These are phyloP conservation scores for Drosophila jambulina DNA, from an alignment of 1,140 invertebrate genomes.

Conservation along the genomic window DNA sequence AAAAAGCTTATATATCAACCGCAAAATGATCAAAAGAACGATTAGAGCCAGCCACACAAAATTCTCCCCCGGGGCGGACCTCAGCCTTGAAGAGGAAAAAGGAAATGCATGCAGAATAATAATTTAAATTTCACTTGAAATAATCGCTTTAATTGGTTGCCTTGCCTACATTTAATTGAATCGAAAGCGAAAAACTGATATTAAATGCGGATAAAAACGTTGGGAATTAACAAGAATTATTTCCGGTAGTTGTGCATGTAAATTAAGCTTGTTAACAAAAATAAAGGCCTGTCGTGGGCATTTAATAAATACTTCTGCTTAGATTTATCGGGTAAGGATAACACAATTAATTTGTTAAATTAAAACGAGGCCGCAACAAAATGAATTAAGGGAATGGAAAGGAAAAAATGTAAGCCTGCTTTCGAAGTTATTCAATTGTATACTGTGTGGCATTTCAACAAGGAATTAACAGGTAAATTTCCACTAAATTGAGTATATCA, in stretches of 20 bases:
- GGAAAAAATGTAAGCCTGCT: neutral
- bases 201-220: constrained; percentile 9
- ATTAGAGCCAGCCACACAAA: constrained; percentile 32
- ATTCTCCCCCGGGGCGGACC: neutral
- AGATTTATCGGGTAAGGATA: constrained; percentile 8
- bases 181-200: neutral
- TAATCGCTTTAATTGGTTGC: constrained; percentile 42
- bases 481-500: neutral
- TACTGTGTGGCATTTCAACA: neutral
- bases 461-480: constrained; percentile 4
- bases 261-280: constrained; percentile 21
- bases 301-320: constrained; percentile 23
- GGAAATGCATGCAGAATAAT: constrained; percentile 19
- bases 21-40: constrained; percentile 45
- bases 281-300: constrained; percentile 14
- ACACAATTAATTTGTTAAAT: constrained; percentile 8
- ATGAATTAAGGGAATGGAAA: neutral
- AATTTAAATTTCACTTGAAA: constrained; percentile 21
- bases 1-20: constrained; percentile 25
- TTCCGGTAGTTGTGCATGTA: constrained; percentile 13
- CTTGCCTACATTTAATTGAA: constrained; percentile 22
- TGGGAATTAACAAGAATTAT: constrained; percentile 18
- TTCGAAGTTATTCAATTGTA: neutral
- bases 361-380: neutral
- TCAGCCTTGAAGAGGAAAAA: constrained; percentile 24